Evolutionary conservation across 2,888 invertebrate species (phyloP).

Genomic region (Rapana venosa): DNA sequence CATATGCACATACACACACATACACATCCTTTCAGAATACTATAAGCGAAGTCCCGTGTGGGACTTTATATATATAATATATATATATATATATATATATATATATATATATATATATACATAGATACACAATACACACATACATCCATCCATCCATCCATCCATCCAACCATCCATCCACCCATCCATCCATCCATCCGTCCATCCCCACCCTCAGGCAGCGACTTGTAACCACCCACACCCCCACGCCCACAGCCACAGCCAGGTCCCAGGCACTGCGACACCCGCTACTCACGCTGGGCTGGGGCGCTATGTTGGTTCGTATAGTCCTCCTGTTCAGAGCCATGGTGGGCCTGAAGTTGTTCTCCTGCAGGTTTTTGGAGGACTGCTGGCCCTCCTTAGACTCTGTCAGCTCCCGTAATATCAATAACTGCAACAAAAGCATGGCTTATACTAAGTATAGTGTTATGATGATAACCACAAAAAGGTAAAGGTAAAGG

Average conservation of each 20-base stretch:
- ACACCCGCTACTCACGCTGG: neutral
- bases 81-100: no score
- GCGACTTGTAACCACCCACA: neutral
- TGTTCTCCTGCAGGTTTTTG: constrained; percentile 64
- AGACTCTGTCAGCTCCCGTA: constrained; percentile 63
- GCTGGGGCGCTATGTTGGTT: constrained; percentile 71
- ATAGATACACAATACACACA: neutral
- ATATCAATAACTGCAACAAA: constrained; percentile 16
- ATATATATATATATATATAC: no score
- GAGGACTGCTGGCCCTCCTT: constrained; percentile 47
- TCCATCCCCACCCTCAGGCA: neutral
- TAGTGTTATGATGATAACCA: no score
- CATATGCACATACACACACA: no score
- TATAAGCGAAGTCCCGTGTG: no score
- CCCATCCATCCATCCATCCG: neutral
- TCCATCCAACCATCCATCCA: neutral
- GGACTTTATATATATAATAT: no score
- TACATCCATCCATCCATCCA: neutral
- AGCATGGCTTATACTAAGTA: neutral
- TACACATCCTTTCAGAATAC: no score
- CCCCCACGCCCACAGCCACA: neutral
- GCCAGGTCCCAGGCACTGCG: neutral
- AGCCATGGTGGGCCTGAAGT: constrained; percentile 70
- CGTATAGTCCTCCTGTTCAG: constrained; percentile 68
- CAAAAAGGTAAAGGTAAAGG: no score